These are phyloP conservation scores for Gordius sp. DNA, from an alignment of 2,888 invertebrate genomes.

Conservation along the genomic window DNA sequence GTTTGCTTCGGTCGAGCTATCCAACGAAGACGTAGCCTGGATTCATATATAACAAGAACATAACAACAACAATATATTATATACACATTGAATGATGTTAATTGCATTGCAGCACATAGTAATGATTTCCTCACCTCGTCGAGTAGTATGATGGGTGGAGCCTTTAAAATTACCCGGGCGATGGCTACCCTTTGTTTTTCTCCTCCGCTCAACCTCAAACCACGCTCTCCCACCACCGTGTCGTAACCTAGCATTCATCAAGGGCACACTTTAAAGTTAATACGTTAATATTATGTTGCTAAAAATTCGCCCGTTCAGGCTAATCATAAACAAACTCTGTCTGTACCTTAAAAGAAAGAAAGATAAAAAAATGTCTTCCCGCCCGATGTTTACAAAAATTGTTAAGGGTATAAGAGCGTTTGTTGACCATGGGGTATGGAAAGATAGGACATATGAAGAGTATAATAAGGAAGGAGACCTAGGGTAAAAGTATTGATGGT, in stretches of 20 bases:
- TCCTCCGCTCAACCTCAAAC: constrained; percentile 72
- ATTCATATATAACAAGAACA: constrained; percentile 16
- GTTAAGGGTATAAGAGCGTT: too few relatives aligned
- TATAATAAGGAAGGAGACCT: too few relatives aligned
- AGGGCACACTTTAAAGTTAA: too few relatives aligned
- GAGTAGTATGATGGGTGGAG: constrained; percentile 59
- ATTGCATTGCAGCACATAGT: constrained; percentile 3
- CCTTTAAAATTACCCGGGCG: constrained; percentile 68
- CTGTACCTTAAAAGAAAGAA: too few relatives aligned
- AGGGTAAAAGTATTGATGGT: background rate
- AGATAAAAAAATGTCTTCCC: too few relatives aligned
- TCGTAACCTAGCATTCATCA: constrained; percentile 26
- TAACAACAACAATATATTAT: constrained; percentile 2
- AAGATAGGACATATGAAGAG: too few relatives aligned
- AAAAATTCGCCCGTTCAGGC: too few relatives aligned
- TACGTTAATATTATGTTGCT: too few relatives aligned
- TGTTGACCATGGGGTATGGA: too few relatives aligned
- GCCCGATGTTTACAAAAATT: too few relatives aligned
- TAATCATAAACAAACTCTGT: too few relatives aligned
- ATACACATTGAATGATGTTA: background rate
- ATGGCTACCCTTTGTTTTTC: constrained; percentile 93
- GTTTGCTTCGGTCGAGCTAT: constrained; percentile 72
- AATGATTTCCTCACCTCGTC: constrained; percentile 43
- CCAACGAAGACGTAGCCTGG: constrained; percentile 47
- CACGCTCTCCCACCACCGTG: constrained; percentile 57